Evolutionary conservation across 2,888 invertebrate genomes (phyloP).

Genomic region (Pachydiplax longipennis): DNA sequence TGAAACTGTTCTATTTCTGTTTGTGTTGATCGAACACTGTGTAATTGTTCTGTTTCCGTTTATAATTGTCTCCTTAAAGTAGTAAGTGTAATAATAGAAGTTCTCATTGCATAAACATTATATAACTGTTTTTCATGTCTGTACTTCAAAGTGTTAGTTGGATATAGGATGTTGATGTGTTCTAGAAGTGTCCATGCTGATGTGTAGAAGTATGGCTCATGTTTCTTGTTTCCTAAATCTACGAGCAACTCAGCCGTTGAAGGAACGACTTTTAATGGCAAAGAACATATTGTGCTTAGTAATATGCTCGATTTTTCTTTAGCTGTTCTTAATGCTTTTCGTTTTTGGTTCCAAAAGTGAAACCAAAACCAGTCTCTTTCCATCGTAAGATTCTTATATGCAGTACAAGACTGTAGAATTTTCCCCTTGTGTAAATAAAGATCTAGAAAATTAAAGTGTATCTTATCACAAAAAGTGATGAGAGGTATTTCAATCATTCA

Average conservation of each 20-base stretch:
- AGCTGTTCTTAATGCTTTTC: constrained; percentile 31
- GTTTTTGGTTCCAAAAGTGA: constrained; percentile 14
- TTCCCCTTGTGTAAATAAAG: constrained; percentile 46
- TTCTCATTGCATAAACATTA: constrained; percentile 42
- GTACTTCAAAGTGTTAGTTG: constrained; percentile 44
- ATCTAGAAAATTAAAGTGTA: constrained; percentile 45
- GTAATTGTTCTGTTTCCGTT: constrained; percentile 43
- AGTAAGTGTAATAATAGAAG: constrained; percentile 41
- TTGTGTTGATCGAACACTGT: constrained; percentile 37
- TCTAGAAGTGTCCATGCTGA: constrained; percentile 39
- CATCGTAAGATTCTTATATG: constrained; percentile 45
- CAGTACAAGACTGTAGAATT: constrained; percentile 46
- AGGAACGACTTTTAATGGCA: constrained; percentile 17
- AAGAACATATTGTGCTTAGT: constrained; percentile 18
- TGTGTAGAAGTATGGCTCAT: constrained; percentile 38
- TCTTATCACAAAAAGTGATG: constrained; percentile 33
- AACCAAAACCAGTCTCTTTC: constrained; percentile 39
- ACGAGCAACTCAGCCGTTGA: constrained; percentile 27
- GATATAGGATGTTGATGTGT: constrained; percentile 45
- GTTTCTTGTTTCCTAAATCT: constrained; percentile 37
- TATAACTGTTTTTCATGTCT: constrained; percentile 45
- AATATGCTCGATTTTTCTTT: constrained; percentile 39
- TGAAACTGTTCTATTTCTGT: constrained; percentile 44
- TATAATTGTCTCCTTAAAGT: constrained; percentile 38
- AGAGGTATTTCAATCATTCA: constrained; percentile 8